Evolutionary conservation across 2,888 invertebrate genomes (phyloP).

Genomic region (Theodoxus fluviatilis): DNA sequence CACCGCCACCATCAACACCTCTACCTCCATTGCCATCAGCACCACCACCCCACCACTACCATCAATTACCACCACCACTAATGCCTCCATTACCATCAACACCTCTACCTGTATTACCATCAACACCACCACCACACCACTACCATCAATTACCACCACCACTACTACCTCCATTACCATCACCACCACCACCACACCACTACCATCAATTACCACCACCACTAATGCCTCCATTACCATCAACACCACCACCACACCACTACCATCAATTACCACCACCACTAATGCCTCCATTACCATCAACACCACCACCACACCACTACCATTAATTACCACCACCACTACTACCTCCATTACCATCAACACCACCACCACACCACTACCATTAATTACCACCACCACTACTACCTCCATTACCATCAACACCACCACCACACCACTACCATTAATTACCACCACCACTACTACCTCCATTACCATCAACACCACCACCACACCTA

Average conservation of each 20-base stretch:
- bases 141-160: conserved; percentile 27
- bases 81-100: conserved; percentile 22
- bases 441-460: conserved; percentile 21
- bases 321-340: too few relatives aligned
- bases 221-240: conserved; percentile 25
- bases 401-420: conserved; percentile 27
- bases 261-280: too few relatives aligned
- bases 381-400: conserved; percentile 24
- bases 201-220: conserved; percentile 18
- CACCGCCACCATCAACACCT: too few relatives aligned
- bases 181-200: conserved; percentile 25
- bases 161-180: conserved; percentile 27
- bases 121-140: conserved; percentile 26
- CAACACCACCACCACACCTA: conserved; percentile 26
- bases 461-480: conserved; percentile 23
- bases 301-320: conserved; percentile 18
- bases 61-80: conserved; percentile 20
- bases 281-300: conserved; percentile 19
- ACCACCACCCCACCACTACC: conserved; percentile 24
- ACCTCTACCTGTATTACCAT: conserved; percentile 18
- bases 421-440: conserved; percentile 23
- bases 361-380: conserved; percentile 25
- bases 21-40: too few relatives aligned
- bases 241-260: too few relatives aligned
- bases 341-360: too few relatives aligned